Percentiles rank a stretch among this genome's conserved stretches.
Conservation (phyloP, 2,888 invertebrate species). For the Caenorhabditis zanzibari region DNA sequence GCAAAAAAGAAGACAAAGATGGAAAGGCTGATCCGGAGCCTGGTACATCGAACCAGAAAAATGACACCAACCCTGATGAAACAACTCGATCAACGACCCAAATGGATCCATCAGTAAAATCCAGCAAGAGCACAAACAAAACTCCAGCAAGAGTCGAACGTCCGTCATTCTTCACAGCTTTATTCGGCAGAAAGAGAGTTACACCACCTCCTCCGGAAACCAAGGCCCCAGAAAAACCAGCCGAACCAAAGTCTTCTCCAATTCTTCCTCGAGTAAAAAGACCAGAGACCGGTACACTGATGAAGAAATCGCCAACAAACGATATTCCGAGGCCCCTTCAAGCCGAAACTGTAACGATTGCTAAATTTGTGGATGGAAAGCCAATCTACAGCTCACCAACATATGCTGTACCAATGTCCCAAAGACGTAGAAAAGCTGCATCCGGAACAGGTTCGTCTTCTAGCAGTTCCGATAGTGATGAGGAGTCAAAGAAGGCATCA, state of each 20-base stretch:
- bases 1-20: not conserved
- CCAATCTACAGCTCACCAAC: constrained; percentile 26
- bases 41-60: not conserved
- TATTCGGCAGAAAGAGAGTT: constrained; percentile 16
- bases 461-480: constrained; percentile 7
- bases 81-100: not conserved
- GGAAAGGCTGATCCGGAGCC: not conserved
- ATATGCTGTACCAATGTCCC: not conserved
- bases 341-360: constrained; percentile 1
- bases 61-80: not conserved
- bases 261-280: constrained; percentile 40
- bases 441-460: not conserved
- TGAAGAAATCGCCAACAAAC: constrained; percentile 17
- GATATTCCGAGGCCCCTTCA: not conserved
- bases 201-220: not conserved
- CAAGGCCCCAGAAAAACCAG: not conserved
- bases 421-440: not conserved
- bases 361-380: constrained; percentile 47
- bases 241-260: constrained; percentile 1
- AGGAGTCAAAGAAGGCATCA: not conserved
- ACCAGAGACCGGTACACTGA: constrained; percentile 45
- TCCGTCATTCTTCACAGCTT: not conserved
- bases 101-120: not conserved
- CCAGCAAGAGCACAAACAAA: not conserved
- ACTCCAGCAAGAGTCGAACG: not conserved